Percentiles rank a stretch among this genome's conserved stretches.
phyloP scores from a whole-genome alignment of 2,888 invertebrate genomes.

The Cistogaster globosa region DNA sequence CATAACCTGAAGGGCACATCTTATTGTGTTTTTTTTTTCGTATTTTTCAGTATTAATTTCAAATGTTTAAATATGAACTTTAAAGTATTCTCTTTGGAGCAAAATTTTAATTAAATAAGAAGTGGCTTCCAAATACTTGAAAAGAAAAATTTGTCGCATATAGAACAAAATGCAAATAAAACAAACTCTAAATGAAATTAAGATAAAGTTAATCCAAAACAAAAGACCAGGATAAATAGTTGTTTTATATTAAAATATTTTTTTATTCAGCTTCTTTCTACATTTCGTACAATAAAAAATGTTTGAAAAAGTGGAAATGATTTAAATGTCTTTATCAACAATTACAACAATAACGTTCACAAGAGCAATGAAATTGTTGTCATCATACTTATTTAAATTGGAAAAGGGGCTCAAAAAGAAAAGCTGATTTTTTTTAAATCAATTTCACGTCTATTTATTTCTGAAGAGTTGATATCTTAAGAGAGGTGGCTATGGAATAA shows the following conservation, averaged over 20 bases:
- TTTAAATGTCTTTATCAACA: slow-evolving; percentile 22
- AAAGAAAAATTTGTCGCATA: slow-evolving; percentile 1
- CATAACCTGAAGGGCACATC: slow-evolving; percentile 35
- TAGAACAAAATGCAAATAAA: background rate
- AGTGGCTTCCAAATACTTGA: slow-evolving; percentile 19
- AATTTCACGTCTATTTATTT: background rate
- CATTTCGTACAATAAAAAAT: background rate
- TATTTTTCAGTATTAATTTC: slow-evolving; percentile 30
- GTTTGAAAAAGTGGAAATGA: slow-evolving; percentile 6
- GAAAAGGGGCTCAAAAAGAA: background rate
- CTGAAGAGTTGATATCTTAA: background rate
- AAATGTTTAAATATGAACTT: slow-evolving; percentile 47
- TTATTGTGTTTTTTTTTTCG: slow-evolving; percentile 10
- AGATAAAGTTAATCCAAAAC: slow-evolving; percentile 49
- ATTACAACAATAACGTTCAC: background rate
- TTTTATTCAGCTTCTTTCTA: background rate
- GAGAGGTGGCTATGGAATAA: too few relatives aligned
- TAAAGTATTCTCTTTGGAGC: slow-evolving; percentile 47
- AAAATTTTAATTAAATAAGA: slow-evolving; percentile 67
- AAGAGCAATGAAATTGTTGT: slow-evolving; percentile 38
- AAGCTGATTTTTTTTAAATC: background rate
- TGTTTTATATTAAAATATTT: slow-evolving; percentile 39
- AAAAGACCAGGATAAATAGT: slow-evolving; percentile 53
- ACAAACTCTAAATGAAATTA: slow-evolving; percentile 10
- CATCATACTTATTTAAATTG: slow-evolving; percentile 34